Evolutionary conservation across 2,888 invertebrate genomes (phyloP).

Genomic region (Myopa testacea): DNA sequence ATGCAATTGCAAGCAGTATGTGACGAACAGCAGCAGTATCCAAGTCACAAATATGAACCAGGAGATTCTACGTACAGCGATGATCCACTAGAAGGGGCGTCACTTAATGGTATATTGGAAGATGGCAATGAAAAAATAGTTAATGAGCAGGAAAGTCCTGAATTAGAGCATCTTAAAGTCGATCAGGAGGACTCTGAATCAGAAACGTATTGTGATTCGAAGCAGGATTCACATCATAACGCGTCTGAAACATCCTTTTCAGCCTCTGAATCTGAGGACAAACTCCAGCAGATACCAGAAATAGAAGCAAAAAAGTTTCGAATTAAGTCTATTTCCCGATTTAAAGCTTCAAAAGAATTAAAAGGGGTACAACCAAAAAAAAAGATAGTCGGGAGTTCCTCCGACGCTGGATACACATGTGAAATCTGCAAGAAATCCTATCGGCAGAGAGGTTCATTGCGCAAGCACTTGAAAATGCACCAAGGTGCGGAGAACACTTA

Average conservation of each 20-base stretch:
- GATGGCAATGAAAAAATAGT: slow-evolving; percentile 54
- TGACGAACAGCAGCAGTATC: background rate
- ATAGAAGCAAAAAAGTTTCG: background rate
- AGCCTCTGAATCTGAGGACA: slow-evolving; percentile 24
- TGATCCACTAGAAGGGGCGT: slow-evolving; percentile 40
- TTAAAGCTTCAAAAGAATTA: too few relatives aligned
- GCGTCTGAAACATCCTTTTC: background rate
- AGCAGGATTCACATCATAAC: slow-evolving; percentile 43
- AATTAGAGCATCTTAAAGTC: slow-evolving; percentile 26
- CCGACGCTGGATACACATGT: slow-evolving; percentile 50
- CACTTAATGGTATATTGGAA: slow-evolving; percentile 47
- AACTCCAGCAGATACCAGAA: background rate
- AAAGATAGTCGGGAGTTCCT: too few relatives aligned
- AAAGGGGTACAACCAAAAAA: too few relatives aligned
- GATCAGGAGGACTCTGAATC: slow-evolving; percentile 39
- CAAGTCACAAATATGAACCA: background rate
- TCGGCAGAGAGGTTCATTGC: slow-evolving; percentile 63
- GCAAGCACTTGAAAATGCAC: slow-evolving; percentile 62
- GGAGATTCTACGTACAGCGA: slow-evolving; percentile 21
- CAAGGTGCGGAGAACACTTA: slow-evolving; percentile 63
- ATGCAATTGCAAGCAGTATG: background rate
- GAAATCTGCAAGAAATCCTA: slow-evolving; percentile 63
- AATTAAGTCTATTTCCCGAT: background rate
- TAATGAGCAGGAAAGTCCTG: slow-evolving; percentile 45
- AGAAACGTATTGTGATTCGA: slow-evolving; percentile 43